These are phyloP conservation scores for Eurystomus glaucurus DNA, from an alignment of 2,797 vertebrate species.

Conservation along the genomic window DNA sequence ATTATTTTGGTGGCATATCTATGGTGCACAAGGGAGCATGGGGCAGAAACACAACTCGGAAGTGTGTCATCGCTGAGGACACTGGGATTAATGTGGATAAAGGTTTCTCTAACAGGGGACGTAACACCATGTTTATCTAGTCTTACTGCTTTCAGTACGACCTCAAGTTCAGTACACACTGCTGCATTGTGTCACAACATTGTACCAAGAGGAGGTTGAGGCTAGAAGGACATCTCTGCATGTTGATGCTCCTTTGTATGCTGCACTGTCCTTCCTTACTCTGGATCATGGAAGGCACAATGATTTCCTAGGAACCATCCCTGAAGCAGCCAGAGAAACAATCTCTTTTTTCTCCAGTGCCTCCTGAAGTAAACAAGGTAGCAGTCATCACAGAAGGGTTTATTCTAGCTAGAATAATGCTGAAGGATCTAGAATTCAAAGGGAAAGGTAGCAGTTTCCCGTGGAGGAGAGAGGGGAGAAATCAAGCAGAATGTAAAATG, in stretches of 20 bases:
- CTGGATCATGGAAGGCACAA: fast-evolving
- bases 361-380: background rate
- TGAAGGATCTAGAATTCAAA: background rate
- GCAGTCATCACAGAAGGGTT: background rate
- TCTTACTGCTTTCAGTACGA: background rate
- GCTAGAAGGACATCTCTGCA: background rate
- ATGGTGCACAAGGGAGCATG: background rate
- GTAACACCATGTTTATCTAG: background rate
- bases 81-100: background rate
- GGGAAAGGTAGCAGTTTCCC: background rate
- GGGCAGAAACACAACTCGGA: background rate
- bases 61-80: background rate
- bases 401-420: background rate
- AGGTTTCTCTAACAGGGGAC: background rate
- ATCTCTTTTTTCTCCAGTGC: background rate
- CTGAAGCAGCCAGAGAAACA: background rate
- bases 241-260: background rate
- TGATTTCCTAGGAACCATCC: background rate
- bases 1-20: background rate
- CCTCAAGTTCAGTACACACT: background rate
- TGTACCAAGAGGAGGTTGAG: background rate
- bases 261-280: background rate
- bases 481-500: background rate
- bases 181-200: background rate
- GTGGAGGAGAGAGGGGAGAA: background rate